A percentile compares a stretch with the other conserved stretches of the same genome.
phyloP scores from a whole-genome alignment of 2,113 vertebrate species.

The Alosa alosa region DNA sequence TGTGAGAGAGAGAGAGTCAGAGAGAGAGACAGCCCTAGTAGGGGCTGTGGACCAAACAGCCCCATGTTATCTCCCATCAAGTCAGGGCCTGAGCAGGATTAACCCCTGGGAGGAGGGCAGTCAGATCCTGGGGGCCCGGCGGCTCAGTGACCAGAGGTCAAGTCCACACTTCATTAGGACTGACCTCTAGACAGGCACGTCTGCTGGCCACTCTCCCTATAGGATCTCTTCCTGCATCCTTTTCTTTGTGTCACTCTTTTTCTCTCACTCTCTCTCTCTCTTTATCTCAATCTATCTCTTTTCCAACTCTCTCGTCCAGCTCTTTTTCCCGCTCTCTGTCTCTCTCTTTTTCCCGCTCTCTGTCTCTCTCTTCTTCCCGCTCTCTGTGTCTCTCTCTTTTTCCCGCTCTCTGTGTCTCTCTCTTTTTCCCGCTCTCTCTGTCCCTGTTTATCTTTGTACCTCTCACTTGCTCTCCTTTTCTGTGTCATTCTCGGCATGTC shows the following conservation, averaged over 20 bases:
- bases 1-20: not conserved
- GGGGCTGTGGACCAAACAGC: constrained; percentile 28
- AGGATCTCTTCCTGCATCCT: not conserved
- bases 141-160: constrained; percentile 38
- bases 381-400: not conserved
- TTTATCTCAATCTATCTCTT: not conserved
- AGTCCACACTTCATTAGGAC: constrained; percentile 39
- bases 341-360: not conserved
- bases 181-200: constrained; percentile 24
- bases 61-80: constrained; percentile 45
- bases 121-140: constrained; percentile 9
- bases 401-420: not conserved
- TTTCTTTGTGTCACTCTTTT: not conserved
- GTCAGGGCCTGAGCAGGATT: constrained; percentile 45
- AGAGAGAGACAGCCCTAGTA: not conserved
- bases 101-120: constrained; percentile 30
- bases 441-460: not conserved
- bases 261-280: not conserved
- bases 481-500: constrained; percentile 1
- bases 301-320: not conserved
- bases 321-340: not conserved
- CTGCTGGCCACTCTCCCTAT: not conserved
- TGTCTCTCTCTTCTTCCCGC: not conserved
- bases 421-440: not conserved
- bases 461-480: not conserved